Evolutionary conservation across 1,140 invertebrate genomes (phyloP), one percentile per base, ranked within the genome.

Genomic region (Heliconius hermathena): DNA sequence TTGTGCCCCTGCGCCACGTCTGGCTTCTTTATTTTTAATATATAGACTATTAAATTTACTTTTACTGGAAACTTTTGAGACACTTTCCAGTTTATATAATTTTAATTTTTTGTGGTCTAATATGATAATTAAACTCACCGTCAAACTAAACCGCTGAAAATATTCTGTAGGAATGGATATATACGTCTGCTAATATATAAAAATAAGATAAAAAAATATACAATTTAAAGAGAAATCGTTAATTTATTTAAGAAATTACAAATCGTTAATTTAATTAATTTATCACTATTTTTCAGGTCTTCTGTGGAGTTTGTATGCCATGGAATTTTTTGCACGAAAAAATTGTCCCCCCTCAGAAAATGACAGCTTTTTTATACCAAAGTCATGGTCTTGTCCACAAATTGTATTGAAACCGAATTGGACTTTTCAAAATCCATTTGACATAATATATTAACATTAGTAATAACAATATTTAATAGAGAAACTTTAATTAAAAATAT

Each of bases 291-390:
- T 87, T 85, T 9, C 89, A 94, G 93, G 93, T 20, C 82, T 98
- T 9, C 87, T 98, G 8, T 95, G 97, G 84, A 97, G 96, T 83
- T 87, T 98, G 0, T 99, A 99, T 87, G 95, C 96, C 41, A 97
- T 98, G 95, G 98, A 99, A 92, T 97, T 96, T 91, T 98, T 97
- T 91, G 97, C 98, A 1, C 95, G 97, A 72, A 91, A 95, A 49
- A 98, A 99, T 89, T 98, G 98, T 91, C 96, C 96, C 2, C 88
- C 91, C 0, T 85, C 86, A 11, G 81, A 91, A 16, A 91, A 93
- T 73, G 91, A 94, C 33, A 93, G 90, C 57, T 91, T 91, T 74
- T 90, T 95, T 33, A 76, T 93, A 9, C 96, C 96, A 9, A 95
- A 96, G 81, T 96, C 95, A 54, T 96, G 95, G 95, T 93, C 91